Evolutionary conservation across 2,113 vertebrate species (phyloP).

Genomic region (Dasyornis broadbenti): DNA sequence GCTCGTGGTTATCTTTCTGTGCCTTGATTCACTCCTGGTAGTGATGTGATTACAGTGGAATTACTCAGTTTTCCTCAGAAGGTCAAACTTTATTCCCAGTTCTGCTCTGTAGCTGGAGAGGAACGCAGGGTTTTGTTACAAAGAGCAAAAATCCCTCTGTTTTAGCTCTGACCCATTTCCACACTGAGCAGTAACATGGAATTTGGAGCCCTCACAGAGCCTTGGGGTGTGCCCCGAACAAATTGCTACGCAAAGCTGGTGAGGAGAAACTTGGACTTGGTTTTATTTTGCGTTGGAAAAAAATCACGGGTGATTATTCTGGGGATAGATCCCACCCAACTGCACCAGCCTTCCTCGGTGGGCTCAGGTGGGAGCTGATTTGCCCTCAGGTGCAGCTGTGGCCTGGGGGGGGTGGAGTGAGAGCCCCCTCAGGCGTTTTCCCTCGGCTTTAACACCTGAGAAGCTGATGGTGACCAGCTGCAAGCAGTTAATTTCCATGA

Average conservation of each 20-base stretch:
- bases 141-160: neutral
- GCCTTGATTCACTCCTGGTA: rapidly evolving
- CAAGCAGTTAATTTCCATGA: rapidly evolving
- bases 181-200: rapidly evolving
- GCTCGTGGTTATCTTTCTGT: rapidly evolving
- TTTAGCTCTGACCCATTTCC: neutral
- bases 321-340: neutral
- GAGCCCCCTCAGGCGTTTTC: rapidly evolving
- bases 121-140: rapidly evolving
- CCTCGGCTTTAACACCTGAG: rapidly evolving
- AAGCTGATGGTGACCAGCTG: rapidly evolving
- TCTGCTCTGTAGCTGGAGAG: neutral
- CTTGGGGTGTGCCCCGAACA: rapidly evolving
- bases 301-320: rapidly evolving
- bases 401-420: neutral
- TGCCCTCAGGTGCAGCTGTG: rapidly evolving
- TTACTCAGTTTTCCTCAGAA: neutral
- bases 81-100: neutral
- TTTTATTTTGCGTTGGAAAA: neutral
- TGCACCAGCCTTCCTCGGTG: rapidly evolving
- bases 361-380: neutral
- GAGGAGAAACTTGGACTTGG: neutral
- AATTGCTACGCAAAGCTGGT: neutral
- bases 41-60: neutral
- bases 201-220: neutral